Evolutionary conservation across 2,797 vertebrate species (phyloP).

Genomic region (Nannoperca australis): DNA sequence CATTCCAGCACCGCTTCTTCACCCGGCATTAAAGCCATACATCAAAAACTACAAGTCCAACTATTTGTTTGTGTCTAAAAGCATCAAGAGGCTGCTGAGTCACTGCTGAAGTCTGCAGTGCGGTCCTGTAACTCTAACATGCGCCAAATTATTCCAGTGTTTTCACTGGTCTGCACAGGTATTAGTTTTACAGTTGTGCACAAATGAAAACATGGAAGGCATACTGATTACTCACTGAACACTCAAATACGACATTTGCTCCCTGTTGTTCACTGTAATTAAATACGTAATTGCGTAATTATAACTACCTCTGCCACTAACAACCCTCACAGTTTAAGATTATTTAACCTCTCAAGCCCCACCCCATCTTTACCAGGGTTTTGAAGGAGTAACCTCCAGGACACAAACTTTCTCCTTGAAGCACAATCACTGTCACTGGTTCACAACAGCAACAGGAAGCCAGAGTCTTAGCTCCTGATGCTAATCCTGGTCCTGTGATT

Average conservation of each 20-base stretch:
- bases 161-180: not conserved
- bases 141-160: not conserved
- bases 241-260: not conserved
- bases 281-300: not conserved
- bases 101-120: slow-evolving; percentile 41
- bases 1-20: slow-evolving; percentile 16
- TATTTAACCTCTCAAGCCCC: not conserved
- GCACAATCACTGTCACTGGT: not conserved
- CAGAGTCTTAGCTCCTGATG: slow-evolving; percentile 66
- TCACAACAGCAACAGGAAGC: slow-evolving; percentile 57
- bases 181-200: not conserved
- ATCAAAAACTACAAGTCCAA: slow-evolving; percentile 15
- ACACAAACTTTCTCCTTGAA: slow-evolving; percentile 9
- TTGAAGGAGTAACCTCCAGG: not conserved
- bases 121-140: not conserved
- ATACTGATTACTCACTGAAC: not conserved
- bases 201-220: not conserved
- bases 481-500: slow-evolving; percentile 82
- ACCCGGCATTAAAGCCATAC: slow-evolving; percentile 2
- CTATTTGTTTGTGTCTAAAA: slow-evolving; percentile 23
- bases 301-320: not conserved
- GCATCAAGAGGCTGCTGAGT: slow-evolving; percentile 43
- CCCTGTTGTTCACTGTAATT: not conserved
- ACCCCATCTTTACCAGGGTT: not conserved
- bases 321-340: not conserved